Evolutionary conservation across 2,888 invertebrate species (phyloP), one percentile per base, ranked within the genome.

Genomic region (Choristoneura rosaceana): DNA sequence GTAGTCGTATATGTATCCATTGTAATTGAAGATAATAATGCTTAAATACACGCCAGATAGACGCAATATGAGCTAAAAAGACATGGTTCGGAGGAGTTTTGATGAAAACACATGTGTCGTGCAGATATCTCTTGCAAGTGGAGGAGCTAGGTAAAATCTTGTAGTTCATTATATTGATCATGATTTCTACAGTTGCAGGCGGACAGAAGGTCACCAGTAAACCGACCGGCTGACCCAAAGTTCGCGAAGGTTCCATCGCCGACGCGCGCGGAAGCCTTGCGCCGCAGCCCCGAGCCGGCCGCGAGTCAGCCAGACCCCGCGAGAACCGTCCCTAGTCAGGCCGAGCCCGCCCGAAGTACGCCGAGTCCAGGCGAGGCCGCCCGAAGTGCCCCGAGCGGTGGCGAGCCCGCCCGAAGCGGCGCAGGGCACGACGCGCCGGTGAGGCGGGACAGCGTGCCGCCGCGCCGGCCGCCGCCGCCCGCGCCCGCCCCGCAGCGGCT

Each of bases 121-220:
- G 38, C 38, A 38, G 38, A 38, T 25, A 25, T 25, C 25, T 25
- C 38, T 4, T 38, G 7, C 7, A 34, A 7, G 7, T 7, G 38
- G 4, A 38, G 7, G 4, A 38, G 38, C 38, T 7, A 38, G 38
- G 38, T 38, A 38, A 38, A 5, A 5, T 4, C 7, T 38, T 38
- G 38, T 38, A 38, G 34, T 34, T 34, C 34, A 34, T 10, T 60
- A 8, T 15, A 41, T n/a, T 4, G 14, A 38, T 10, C 43, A 12
- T 43, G 5, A 12, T 61, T 38, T 61, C 15, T 38, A 50, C 8
- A 70, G 62, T 61, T 74, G 17, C 75, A 90, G 87, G 79, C 77
- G 58, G 88, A 89, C 63, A 85, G 82, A 63, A 84, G 83, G 41
- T 84, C 85, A 33, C 84, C 87, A 2, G 82, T 85, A 12, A 78